phyloP scores from a whole-genome alignment of 1,140 invertebrate genomes.

The Melanaphis sacchari region DNA sequence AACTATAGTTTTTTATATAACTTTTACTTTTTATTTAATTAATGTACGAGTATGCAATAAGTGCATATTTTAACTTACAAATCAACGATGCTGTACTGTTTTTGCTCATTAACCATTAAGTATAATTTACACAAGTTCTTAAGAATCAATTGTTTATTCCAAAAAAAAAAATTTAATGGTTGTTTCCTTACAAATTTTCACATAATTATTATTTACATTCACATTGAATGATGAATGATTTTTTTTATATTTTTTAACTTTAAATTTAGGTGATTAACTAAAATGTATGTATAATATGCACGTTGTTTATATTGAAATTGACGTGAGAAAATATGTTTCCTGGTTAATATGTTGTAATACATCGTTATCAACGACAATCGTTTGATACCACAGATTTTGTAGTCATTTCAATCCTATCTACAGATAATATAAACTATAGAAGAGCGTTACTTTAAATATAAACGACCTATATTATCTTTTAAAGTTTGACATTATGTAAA shows the following conservation, averaged over 20 bases:
- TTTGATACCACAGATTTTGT: background rate
- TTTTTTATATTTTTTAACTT: background rate
- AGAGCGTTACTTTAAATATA: background rate
- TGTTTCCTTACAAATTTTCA: background rate
- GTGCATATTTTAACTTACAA: background rate
- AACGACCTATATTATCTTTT: background rate
- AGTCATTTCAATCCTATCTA: background rate
- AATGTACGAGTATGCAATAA: background rate
- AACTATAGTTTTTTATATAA: too few species aligned
- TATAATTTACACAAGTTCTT: background rate
- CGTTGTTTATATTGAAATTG: background rate
- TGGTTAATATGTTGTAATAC: background rate
- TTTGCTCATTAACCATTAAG: background rate
- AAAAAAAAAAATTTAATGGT: background rate
- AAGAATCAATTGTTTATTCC: background rate
- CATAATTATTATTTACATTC: background rate
- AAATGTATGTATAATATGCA: background rate
- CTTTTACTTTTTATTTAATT: background rate
- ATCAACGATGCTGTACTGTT: background rate
- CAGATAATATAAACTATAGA: background rate
- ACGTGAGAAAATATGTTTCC: background rate
- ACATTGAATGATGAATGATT: background rate
- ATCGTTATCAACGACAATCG: background rate
- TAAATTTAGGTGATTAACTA: background rate
- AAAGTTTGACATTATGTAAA: background rate